Evolutionary conservation across 2,113 vertebrate species (phyloP).

Genomic region (Bos taurus): ARS-UCD2.0 NC_037336.1:100389001-100389500

Average conservation of each 20-base stretch:
- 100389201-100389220: background rate
- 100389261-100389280: background rate
- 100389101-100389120: background rate
- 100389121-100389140: background rate
- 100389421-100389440: background rate
- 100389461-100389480: background rate
- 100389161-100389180: background rate
- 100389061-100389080: background rate
- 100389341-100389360: background rate
- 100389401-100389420: background rate
- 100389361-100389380: background rate
- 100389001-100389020: background rate
- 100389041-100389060: background rate
- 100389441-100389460: fast-evolving
- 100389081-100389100: background rate
- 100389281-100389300: background rate
- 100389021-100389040: background rate
- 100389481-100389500: background rate
- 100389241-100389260: background rate
- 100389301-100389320: background rate
- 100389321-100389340: background rate
- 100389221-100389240: background rate
- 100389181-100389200: background rate
- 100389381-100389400: background rate
- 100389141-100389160: background rate